Conservation (phyloP, 2,888 invertebrate species). For the Macrophya annulata region DNA sequence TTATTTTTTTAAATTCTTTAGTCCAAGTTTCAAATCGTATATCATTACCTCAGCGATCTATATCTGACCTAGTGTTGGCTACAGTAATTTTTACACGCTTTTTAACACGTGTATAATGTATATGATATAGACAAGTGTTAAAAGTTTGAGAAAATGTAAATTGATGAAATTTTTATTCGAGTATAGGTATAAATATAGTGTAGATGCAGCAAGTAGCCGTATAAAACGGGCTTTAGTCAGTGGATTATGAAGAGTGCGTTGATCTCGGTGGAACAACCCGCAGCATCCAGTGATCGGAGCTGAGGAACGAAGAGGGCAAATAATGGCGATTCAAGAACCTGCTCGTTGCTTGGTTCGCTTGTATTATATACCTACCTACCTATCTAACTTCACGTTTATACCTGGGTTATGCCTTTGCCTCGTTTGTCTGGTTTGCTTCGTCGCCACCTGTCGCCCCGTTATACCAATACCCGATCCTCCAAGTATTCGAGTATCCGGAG, state of each 20-base stretch:
- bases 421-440: constrained; percentile 61
- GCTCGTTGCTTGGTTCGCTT: constrained; percentile 33
- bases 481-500: background rate
- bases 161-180: background rate
- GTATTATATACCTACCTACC: constrained; percentile 18
- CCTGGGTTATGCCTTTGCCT: constrained; percentile 36
- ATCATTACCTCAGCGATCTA: too few relatives aligned
- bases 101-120: background rate
- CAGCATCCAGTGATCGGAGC: constrained; percentile 20
- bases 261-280: constrained; percentile 42
- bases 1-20: too few relatives aligned
- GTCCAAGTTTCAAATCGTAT: too few relatives aligned
- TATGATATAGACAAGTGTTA: background rate
- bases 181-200: background rate
- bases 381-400: constrained; percentile 6
- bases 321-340: constrained; percentile 50
- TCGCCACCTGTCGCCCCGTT: constrained; percentile 77
- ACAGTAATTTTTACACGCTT: too few relatives aligned
- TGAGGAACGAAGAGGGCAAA: constrained; percentile 38
- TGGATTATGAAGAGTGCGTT: constrained; percentile 53
- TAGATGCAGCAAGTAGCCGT: background rate
- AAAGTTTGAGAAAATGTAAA: background rate
- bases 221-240: constrained; percentile 41
- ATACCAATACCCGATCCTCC: constrained; percentile 61
- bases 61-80: too few relatives aligned